phyloP scores from a whole-genome alignment of 2,113 vertebrate species.

The Emydocephalus ijimae region DNA sequence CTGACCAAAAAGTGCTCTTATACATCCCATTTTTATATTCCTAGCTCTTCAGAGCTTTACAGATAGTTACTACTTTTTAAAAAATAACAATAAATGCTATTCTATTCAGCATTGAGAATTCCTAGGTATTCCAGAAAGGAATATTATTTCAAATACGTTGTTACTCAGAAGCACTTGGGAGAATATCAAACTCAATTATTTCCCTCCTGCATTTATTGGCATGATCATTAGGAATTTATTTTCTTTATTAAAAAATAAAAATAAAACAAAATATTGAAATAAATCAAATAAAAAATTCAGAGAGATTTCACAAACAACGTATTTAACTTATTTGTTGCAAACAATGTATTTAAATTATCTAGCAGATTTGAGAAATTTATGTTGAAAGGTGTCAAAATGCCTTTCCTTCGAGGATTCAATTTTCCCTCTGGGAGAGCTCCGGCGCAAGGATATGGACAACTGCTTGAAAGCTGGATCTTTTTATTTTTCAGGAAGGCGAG shows the following conservation, averaged over 20 bases:
- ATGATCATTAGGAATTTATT: not conserved
- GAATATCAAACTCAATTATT: not conserved
- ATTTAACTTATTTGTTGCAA: not conserved
- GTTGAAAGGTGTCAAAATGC: no score
- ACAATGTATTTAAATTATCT: not conserved
- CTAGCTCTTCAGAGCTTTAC: conserved; percentile 22
- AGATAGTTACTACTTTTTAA: not conserved
- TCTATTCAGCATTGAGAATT: conserved; percentile 29
- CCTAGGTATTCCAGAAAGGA: conserved; percentile 26
- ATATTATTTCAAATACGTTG: conserved; percentile 30
- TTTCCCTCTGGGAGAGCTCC: no score
- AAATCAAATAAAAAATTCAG: not conserved
- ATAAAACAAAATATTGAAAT: not conserved
- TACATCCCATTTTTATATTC: conserved; percentile 36
- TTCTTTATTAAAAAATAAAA: not conserved
- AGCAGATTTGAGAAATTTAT: not conserved
- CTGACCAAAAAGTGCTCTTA: conserved; percentile 1
- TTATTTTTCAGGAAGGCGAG: no score
- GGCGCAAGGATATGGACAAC: no score
- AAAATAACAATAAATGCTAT: conserved; percentile 3
- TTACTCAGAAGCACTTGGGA: not conserved
- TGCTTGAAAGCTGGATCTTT: no score
- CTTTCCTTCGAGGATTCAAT: no score
- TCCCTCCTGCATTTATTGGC: not conserved
- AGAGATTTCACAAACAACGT: not conserved